A percentile compares a stretch with the other conserved stretches of the same genome.
Evolutionary conservation across 2,113 vertebrate species (phyloP).

Genomic region (Microcebus tavaratra): DNA sequence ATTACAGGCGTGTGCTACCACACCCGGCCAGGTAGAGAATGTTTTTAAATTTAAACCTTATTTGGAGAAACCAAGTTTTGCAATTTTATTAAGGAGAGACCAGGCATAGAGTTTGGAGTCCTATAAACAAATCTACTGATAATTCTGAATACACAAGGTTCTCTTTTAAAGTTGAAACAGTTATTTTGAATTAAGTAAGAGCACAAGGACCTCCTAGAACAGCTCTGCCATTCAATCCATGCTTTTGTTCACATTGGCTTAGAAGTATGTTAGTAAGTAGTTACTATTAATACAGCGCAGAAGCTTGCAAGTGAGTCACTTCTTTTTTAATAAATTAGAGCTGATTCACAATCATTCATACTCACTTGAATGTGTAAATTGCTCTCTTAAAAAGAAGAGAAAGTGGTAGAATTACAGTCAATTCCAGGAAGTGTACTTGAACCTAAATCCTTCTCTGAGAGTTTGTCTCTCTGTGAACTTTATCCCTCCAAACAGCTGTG

Average conservation of each 20-base stretch:
- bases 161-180: background rate
- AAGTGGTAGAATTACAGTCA: background rate
- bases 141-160: background rate
- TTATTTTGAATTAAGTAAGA: background rate
- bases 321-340: background rate
- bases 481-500: background rate
- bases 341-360: background rate
- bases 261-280: background rate
- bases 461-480: background rate
- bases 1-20: too few species aligned
- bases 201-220: background rate
- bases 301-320: background rate
- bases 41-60: background rate
- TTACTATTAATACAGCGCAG: conserved; percentile 8
- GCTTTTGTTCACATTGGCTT: background rate
- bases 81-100: background rate
- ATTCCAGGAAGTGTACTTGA: background rate
- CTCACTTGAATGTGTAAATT: background rate
- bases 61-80: background rate
- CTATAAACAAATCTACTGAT: background rate
- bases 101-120: background rate
- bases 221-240: background rate
- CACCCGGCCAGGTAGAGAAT: background rate
- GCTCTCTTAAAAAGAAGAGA: background rate
- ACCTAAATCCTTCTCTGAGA: background rate